Percentiles rank a stretch among this genome's conserved stretches.
phyloP scores from a whole-genome alignment of 1,140 invertebrate genomes.

The Amphibalanus amphitrite region DNA sequence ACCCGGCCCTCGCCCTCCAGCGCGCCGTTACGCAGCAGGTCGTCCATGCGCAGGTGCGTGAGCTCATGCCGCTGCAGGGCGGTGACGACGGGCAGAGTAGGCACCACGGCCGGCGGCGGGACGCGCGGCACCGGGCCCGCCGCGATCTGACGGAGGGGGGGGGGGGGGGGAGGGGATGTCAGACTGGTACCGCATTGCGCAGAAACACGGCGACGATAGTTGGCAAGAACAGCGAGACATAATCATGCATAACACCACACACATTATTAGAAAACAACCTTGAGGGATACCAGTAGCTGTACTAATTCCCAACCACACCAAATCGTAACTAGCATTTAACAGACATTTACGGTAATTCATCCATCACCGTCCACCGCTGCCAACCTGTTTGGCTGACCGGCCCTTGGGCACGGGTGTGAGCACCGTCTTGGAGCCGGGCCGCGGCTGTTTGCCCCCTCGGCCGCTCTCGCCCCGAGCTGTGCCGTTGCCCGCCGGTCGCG shows the following conservation, averaged over 20 bases:
- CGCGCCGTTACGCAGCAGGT: constrained; percentile 42
- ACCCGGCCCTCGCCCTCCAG: constrained; percentile 15
- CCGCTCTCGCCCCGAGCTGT: background rate
- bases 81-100: constrained; percentile 45
- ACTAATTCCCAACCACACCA: no score
- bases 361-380: no score
- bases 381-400: background rate
- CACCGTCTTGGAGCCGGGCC: background rate
- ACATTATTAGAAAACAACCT: no score
- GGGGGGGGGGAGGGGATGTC: no score
- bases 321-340: no score
- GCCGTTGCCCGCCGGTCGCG: background rate
- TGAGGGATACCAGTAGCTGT: no score
- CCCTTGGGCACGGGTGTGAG: background rate
- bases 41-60: constrained; percentile 58
- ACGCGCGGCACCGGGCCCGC: background rate
- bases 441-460: background rate
- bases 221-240: no score
- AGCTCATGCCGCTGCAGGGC: constrained; percentile 64
- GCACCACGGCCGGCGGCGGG: constrained; percentile 24
- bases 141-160: background rate
- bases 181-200: no score
- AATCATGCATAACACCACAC: no score
- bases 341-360: no score
- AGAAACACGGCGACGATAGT: no score